Percentiles rank a stretch among this genome's conserved stretches.
Conservation (phyloP, 2,797 vertebrate species). For the Clarias pachynema region DNA sequence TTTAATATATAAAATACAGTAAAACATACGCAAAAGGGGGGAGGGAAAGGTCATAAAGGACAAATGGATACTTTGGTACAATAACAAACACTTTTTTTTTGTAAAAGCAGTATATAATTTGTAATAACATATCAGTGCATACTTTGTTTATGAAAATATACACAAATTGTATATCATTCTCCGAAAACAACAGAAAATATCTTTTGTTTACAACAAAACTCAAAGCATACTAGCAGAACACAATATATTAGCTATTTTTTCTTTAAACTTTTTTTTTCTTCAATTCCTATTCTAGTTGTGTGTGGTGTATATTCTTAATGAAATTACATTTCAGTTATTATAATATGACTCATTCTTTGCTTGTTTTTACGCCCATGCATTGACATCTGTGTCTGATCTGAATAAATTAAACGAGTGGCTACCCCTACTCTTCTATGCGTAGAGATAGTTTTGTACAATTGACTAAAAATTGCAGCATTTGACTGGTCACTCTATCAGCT, state of each 20-base stretch:
- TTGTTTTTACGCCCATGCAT: constrained; percentile 87
- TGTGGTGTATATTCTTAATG: constrained; percentile 81
- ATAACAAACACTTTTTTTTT: constrained; percentile 90
- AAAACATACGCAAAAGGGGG: constrained; percentile 84
- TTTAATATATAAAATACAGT: constrained; percentile 90
- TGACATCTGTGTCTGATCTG: constrained; percentile 77
- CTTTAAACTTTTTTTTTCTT: constrained; percentile 80
- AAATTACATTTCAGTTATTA: constrained; percentile 77
- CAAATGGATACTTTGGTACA: constrained; percentile 93
- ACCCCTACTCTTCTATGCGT: constrained; percentile 68
- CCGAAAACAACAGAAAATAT: constrained; percentile 83
- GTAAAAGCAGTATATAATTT: constrained; percentile 93
- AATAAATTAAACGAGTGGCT: constrained; percentile 77
- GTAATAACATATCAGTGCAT: constrained; percentile 95
- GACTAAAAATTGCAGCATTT: constrained; percentile 93
- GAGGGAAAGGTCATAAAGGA: constrained; percentile 81
- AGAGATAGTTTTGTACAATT: constrained; percentile 80
- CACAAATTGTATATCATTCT: constrained; percentile 95
- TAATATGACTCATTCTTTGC: constrained; percentile 74
- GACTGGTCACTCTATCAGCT: constrained; percentile 83
- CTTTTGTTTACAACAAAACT: constrained; percentile 81
- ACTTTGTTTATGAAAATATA: constrained; percentile 97
- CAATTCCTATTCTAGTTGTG: constrained; percentile 83
- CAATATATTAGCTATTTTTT: constrained; percentile 92
- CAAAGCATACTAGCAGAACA: constrained; percentile 92